These are phyloP conservation scores for Abscondita cerata DNA, from an alignment of 2,888 invertebrate genomes.

Conservation along the genomic window DNA sequence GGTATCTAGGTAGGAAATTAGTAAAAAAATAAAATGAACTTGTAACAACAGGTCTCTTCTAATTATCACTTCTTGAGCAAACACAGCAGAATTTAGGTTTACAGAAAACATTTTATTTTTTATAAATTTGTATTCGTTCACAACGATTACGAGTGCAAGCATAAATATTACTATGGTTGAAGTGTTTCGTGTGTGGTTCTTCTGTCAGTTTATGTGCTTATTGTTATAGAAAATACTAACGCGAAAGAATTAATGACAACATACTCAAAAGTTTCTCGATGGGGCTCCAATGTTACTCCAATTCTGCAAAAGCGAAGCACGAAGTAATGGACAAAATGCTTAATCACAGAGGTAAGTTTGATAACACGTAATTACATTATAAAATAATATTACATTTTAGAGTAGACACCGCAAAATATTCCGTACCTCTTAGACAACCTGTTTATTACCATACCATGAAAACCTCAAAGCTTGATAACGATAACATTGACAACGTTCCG, in stretches of 20 bases:
- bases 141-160: not conserved
- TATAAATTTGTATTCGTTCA: slow-evolving; percentile 22
- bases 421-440: not conserved
- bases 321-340: slow-evolving; percentile 49
- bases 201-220: not conserved
- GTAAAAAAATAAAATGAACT: slow-evolving; percentile 46
- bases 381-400: slow-evolving; percentile 43
- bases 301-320: slow-evolving; percentile 38
- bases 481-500: slow-evolving; percentile 41
- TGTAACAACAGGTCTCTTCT: slow-evolving; percentile 48
- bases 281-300: slow-evolving; percentile 42
- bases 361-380: slow-evolving; percentile 15
- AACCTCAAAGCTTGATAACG: slow-evolving; percentile 34
- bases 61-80: slow-evolving; percentile 53
- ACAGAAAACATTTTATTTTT: slow-evolving; percentile 25
- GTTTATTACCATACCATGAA: slow-evolving; percentile 32
- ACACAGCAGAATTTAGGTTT: slow-evolving; percentile 46
- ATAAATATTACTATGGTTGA: not conserved
- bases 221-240: not conserved
- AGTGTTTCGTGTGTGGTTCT: not conserved
- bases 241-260: slow-evolving; percentile 41
- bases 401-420: slow-evolving; percentile 45
- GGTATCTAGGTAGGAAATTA: slow-evolving; percentile 30
- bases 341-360: slow-evolving; percentile 53
- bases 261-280: slow-evolving; percentile 55